A percentile compares a stretch with the other conserved stretches of the same genome.
Evolutionary conservation across 2,797 vertebrate genomes (phyloP).

Genomic region (Rhodeus uyekii): DNA sequence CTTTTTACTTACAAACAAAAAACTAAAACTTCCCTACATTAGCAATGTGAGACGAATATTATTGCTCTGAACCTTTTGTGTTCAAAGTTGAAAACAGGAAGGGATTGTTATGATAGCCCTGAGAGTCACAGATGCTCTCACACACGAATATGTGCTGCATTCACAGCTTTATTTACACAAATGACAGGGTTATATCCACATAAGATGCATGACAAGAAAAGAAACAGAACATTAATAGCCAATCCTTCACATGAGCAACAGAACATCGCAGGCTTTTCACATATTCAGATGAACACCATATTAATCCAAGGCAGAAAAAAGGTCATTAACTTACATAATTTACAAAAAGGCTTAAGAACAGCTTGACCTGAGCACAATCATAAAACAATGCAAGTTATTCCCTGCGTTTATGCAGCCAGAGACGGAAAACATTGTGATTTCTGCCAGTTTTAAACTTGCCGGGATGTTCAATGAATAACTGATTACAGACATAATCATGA

Average conservation of each 20-base stretch:
- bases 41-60: not conserved
- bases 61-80: not conserved
- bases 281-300: not conserved
- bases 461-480: not conserved
- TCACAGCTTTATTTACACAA: not conserved
- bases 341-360: not conserved
- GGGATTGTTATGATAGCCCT: not conserved
- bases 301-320: not conserved
- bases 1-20: too few species aligned
- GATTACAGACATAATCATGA: not conserved
- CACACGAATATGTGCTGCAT: not conserved
- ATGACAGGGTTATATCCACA: not conserved
- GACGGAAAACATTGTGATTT: too few species aligned
- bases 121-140: not conserved
- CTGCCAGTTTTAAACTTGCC: too few species aligned
- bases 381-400: not conserved
- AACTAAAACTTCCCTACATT: too few species aligned
- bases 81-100: not conserved
- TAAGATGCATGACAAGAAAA: not conserved
- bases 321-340: not conserved
- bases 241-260: not conserved
- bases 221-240: not conserved
- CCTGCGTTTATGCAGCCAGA: not conserved
- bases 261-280: not conserved
- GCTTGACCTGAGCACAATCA: not conserved